Percentiles rank a stretch among this genome's conserved stretches.
These are phyloP conservation scores for Bimastos eiseni DNA, from an alignment of 2,888 invertebrate genomes.

Conservation along the genomic window DNA sequence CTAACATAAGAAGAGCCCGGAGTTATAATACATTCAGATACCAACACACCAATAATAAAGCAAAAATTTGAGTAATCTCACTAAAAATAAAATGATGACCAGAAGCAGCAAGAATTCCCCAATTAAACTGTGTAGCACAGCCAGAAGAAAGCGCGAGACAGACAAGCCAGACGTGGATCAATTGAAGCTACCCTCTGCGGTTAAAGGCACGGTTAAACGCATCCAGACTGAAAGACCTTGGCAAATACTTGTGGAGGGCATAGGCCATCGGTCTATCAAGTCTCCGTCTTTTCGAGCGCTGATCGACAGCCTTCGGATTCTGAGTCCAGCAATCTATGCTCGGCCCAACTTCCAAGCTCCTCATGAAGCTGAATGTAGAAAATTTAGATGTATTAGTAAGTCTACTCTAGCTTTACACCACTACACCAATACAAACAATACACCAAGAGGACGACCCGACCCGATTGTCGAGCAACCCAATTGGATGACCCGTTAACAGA, in stretches of 20 bases:
- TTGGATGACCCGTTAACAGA: background rate
- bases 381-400: background rate
- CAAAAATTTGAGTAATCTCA: background rate
- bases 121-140: background rate
- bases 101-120: background rate
- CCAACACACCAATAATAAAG: background rate
- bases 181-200: background rate
- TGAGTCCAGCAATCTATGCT: background rate
- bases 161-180: background rate
- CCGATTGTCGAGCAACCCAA: background rate
- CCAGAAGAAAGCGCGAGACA: background rate
- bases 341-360: background rate
- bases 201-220: slow-evolving; percentile 3
- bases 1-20: background rate
- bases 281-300: background rate
- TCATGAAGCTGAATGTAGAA: slow-evolving; percentile 6
- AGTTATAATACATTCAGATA: background rate
- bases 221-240: background rate
- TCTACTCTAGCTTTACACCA: background rate
- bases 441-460: background rate
- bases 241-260: background rate
- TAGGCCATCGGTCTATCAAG: background rate
- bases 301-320: background rate
- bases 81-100: background rate
- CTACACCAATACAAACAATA: background rate